Conservation (phyloP, 2,888 invertebrate genomes). For the Andrena dorsata region DNA sequence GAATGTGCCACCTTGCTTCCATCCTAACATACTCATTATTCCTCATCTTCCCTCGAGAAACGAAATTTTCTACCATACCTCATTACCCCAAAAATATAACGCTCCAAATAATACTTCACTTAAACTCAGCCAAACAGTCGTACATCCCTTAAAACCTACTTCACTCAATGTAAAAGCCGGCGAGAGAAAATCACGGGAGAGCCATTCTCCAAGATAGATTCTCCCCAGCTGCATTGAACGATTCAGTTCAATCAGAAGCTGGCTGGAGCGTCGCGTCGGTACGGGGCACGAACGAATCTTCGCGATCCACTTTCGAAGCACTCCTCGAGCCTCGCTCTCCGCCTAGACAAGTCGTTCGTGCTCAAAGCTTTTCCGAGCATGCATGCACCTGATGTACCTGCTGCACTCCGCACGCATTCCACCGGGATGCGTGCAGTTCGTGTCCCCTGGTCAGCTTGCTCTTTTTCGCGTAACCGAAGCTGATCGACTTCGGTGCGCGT, state of each 20-base stretch:
- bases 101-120: no score
- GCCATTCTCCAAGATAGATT: no score
- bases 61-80: no score
- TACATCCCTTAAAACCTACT: no score
- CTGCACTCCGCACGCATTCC: slow-evolving; percentile 15
- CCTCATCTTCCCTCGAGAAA: no score
- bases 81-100: no score
- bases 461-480: slow-evolving; percentile 33
- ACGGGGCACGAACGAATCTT: slow-evolving; percentile 1
- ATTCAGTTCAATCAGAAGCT: neutral
- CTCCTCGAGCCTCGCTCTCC: neutral
- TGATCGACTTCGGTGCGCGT: slow-evolving; percentile 21
- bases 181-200: no score
- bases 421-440: slow-evolving; percentile 14
- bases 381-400: neutral
- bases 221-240: neutral
- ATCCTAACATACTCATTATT: no score
- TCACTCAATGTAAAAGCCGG: no score
- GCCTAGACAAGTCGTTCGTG: neutral
- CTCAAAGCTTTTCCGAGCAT: slow-evolving; percentile 3
- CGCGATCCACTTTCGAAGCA: slow-evolving; percentile 9
- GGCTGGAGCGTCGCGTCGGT: neutral
- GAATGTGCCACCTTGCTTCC: no score
- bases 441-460: slow-evolving; percentile 27
- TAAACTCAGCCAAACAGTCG: no score